phyloP scores from a whole-genome alignment of 1,140 invertebrate genomes.

The Drosophila saltans region DNA sequence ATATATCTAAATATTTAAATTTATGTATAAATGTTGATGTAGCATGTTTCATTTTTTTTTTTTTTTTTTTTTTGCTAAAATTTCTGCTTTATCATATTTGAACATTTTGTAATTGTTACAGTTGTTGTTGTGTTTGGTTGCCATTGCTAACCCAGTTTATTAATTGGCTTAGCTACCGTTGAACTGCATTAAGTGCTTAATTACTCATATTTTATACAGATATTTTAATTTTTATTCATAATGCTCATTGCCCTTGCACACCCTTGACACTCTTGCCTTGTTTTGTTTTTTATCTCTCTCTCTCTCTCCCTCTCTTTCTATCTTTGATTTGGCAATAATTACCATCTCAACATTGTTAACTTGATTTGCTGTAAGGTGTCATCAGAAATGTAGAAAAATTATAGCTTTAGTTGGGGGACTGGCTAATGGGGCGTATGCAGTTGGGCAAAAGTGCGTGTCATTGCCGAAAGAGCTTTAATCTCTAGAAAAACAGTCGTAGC shows the following conservation, averaged over 20 bases:
- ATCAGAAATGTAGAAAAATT: slow-evolving; percentile 22
- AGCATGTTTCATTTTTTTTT: neutral
- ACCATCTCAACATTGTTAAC: slow-evolving; percentile 30
- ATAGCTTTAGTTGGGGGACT: slow-evolving; percentile 15
- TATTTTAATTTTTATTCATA: slow-evolving; percentile 42
- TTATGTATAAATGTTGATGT: neutral
- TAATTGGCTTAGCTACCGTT: slow-evolving; percentile 58
- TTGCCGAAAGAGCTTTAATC: slow-evolving; percentile 33
- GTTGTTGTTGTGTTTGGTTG: slow-evolving; percentile 13
- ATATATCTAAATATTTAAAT: neutral
- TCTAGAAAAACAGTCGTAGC: slow-evolving; percentile 12
- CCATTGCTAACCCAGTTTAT: slow-evolving; percentile 59
- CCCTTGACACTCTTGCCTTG: slow-evolving; percentile 67
- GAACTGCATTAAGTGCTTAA: slow-evolving; percentile 36
- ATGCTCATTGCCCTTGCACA: slow-evolving; percentile 31
- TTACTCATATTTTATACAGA: slow-evolving; percentile 33
- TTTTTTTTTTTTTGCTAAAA: neutral
- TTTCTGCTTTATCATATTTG: slow-evolving; percentile 33
- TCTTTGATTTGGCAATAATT: slow-evolving; percentile 56
- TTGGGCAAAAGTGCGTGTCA: slow-evolving; percentile 61
- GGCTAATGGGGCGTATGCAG: slow-evolving; percentile 59
- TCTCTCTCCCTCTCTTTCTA: neutral
- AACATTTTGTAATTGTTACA: slow-evolving; percentile 28
- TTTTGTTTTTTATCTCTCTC: slow-evolving; percentile 5
- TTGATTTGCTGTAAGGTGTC: slow-evolving; percentile 42